Conservation (phyloP, 1,140 invertebrate genomes). For the Brevipalpus yothersi region DNA sequence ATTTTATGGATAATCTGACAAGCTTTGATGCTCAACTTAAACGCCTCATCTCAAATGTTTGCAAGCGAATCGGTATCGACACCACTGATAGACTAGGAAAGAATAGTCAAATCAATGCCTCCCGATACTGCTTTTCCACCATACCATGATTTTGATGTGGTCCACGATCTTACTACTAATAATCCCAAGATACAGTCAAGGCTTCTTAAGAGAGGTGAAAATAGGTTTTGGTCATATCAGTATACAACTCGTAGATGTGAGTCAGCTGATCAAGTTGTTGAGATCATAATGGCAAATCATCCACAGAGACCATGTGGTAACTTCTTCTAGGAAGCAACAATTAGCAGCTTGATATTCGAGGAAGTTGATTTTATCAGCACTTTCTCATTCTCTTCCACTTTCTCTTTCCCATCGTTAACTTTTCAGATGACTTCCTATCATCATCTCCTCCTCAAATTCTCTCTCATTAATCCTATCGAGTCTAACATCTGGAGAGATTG, state of each 20-base stretch:
- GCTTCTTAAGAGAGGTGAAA: constrained; percentile 78
- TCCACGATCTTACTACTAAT: constrained; percentile 77
- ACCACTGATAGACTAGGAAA: constrained; percentile 65
- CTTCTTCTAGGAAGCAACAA: not conserved
- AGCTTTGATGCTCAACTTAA: constrained; percentile 92
- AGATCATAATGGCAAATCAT: constrained; percentile 81
- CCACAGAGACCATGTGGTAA: constrained; percentile 55
- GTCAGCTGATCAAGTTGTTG: constrained; percentile 70
- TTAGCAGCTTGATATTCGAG: too few relatives aligned
- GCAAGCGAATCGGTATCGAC: constrained; percentile 80
- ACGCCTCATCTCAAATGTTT: constrained; percentile 70
- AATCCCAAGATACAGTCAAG: constrained; percentile 69
- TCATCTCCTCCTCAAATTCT: too few relatives aligned
- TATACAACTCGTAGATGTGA: constrained; percentile 71
- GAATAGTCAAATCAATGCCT: constrained; percentile 55
- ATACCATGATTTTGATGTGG: constrained; percentile 93
- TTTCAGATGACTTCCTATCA: too few relatives aligned
- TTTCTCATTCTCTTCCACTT: not conserved
- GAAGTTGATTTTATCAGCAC: too few relatives aligned
- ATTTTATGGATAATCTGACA: constrained; percentile 84
- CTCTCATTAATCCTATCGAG: too few relatives aligned
- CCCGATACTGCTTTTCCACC: constrained; percentile 50
- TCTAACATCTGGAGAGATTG: too few relatives aligned
- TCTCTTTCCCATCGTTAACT: not conserved
- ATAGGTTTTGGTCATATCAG: constrained; percentile 74